phyloP scores from a whole-genome alignment of 2,113 vertebrate genomes.

The Limnothrissa miodon region DNA sequence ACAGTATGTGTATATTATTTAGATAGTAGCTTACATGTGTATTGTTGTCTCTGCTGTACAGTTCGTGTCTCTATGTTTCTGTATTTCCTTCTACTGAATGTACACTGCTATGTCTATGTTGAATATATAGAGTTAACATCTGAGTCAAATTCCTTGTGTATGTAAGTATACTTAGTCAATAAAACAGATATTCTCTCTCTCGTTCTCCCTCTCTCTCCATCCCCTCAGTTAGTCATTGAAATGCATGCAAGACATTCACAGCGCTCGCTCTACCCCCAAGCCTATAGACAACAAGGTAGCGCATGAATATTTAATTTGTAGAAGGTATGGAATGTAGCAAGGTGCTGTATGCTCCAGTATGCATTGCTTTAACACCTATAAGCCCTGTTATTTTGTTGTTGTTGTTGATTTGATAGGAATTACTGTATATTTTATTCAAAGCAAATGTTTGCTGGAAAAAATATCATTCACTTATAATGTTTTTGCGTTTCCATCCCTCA shows the following conservation, averaged over 20 bases:
- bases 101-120: too few relatives aligned
- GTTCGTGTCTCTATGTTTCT: too few relatives aligned
- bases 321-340: slow-evolving; percentile 66
- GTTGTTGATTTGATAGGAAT: neutral
- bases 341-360: slow-evolving; percentile 75
- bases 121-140: too few relatives aligned
- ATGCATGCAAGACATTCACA: slow-evolving; percentile 75
- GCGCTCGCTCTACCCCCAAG: slow-evolving; percentile 73
- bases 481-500: neutral
- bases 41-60: too few relatives aligned
- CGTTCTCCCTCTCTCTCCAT: slow-evolving; percentile 67
- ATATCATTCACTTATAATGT: neutral
- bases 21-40: too few relatives aligned
- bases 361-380: neutral
- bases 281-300: slow-evolving; percentile 78
- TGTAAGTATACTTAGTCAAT: too few relatives aligned
- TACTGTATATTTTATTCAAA: neutral
- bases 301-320: slow-evolving; percentile 81
- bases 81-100: too few relatives aligned
- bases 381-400: neutral
- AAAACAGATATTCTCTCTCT: too few relatives aligned
- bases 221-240: slow-evolving; percentile 76
- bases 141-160: too few relatives aligned
- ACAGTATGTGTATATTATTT: too few relatives aligned
- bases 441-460: neutral